These are phyloP conservation scores for Choristoneura rosaceana DNA, from an alignment of 2,888 invertebrate genomes.

Conservation along the genomic window DNA sequence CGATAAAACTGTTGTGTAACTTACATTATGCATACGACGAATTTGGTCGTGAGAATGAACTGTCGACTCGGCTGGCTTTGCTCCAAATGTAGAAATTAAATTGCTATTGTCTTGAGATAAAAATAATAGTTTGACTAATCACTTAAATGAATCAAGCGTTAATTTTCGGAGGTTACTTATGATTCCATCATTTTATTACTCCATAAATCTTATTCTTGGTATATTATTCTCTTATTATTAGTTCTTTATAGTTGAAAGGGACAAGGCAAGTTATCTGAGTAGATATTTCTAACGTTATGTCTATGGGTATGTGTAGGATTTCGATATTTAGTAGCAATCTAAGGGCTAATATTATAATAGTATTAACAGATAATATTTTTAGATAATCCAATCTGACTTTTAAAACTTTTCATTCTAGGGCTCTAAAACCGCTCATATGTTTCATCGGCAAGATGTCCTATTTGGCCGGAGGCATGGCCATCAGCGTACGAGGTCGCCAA, in stretches of 20 bases:
- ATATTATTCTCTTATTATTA: no score
- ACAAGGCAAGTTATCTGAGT: no score
- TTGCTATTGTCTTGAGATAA: not conserved
- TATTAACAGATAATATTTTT: not conserved
- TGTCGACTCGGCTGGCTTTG: conserved; percentile 1
- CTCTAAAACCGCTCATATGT: conserved; percentile 88
- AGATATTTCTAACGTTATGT: no score
- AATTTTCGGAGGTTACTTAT: no score
- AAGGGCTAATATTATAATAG: not conserved
- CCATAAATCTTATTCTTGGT: no score
- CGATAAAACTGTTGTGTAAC: not conserved
- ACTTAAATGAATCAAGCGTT: no score
- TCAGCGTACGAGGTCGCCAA: conserved; percentile 91
- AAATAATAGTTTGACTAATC: not conserved
- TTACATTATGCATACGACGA: not conserved
- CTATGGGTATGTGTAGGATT: no score
- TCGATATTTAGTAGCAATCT: no score
- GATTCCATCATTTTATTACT: no score
- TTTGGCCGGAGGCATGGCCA: conserved; percentile 91
- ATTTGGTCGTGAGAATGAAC: not conserved
- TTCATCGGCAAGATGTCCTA: conserved; percentile 90
- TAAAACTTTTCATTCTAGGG: conserved; percentile 69
- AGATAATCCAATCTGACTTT: not conserved
- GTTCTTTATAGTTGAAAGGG: no score
- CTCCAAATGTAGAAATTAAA: not conserved